phyloP scores from a whole-genome alignment of 2,888 invertebrate species.

The Monopis laevigella region DNA sequence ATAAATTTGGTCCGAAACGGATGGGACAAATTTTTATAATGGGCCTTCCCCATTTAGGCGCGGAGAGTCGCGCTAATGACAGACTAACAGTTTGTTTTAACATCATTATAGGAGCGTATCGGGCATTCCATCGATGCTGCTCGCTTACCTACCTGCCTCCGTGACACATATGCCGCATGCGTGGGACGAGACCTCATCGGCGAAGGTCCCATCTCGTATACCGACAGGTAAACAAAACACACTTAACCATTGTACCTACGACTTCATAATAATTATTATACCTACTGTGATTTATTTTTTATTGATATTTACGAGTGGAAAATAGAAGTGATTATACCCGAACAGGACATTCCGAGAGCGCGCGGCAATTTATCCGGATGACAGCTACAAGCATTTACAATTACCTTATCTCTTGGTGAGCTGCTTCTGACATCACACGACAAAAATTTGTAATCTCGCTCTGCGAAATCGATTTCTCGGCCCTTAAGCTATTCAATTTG shows the following conservation, averaged over 20 bases:
- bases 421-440: conserved; percentile 51
- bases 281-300: too few relatives aligned
- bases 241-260: not conserved
- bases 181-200: too few relatives aligned
- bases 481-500: not conserved
- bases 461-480: not conserved
- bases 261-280: not conserved
- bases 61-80: conserved; percentile 58
- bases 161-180: conserved; percentile 39
- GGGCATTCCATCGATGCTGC: conserved; percentile 55
- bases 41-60: conserved; percentile 58
- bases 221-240: not conserved
- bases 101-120: conserved; percentile 66
- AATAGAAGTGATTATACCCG: too few relatives aligned
- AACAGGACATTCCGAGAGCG: conserved; percentile 18
- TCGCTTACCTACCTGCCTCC: conserved; percentile 9
- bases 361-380: conserved; percentile 43
- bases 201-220: too few relatives aligned
- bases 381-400: conserved; percentile 60
- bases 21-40: conserved; percentile 69
- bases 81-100: conserved; percentile 66
- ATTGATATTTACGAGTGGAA: too few relatives aligned
- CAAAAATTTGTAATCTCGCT: conserved; percentile 45
- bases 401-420: conserved; percentile 50
- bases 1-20: conserved; percentile 64